phyloP scores from a whole-genome alignment of 2,113 vertebrate genomes.

The Anas platyrhynchos region DNA sequence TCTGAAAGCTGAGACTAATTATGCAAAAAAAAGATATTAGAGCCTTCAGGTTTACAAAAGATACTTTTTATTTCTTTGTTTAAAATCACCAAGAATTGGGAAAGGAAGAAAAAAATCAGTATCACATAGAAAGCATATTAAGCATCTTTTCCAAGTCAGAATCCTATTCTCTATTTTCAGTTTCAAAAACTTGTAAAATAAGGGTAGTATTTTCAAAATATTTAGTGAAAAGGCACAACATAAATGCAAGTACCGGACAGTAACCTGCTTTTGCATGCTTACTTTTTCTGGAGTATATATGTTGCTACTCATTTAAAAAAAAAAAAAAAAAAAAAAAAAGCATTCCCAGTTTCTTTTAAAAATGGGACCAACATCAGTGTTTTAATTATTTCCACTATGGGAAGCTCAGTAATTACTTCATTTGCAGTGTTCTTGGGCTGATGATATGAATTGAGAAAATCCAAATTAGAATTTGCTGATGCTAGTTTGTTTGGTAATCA shows the following conservation, averaged over 20 bases:
- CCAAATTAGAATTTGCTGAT: not conserved
- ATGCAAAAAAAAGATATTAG: not conserved
- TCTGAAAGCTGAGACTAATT: slow-evolving; percentile 5
- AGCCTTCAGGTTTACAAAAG: not conserved
- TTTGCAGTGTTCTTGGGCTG: not conserved
- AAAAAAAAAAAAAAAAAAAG: not conserved
- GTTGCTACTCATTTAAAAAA: not conserved
- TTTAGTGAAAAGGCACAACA: not conserved
- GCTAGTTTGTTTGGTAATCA: not conserved
- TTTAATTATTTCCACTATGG: not conserved
- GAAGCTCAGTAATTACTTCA: not conserved
- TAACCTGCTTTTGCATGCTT: not conserved
- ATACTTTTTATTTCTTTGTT: slow-evolving; percentile 3
- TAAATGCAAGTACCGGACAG: not conserved
- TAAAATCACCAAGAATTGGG: not conserved
- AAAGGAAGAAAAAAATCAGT: not conserved
- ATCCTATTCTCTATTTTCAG: not conserved
- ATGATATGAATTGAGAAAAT: not conserved
- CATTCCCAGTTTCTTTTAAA: not conserved
- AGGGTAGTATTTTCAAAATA: not conserved
- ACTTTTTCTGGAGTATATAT: not conserved
- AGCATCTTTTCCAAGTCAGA: not conserved
- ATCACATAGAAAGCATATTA: not conserved
- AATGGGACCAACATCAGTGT: not conserved
- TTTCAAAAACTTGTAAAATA: not conserved